Evolutionary conservation across 2,797 vertebrate genomes (phyloP).

Genomic region (Sparus aurata): DNA sequence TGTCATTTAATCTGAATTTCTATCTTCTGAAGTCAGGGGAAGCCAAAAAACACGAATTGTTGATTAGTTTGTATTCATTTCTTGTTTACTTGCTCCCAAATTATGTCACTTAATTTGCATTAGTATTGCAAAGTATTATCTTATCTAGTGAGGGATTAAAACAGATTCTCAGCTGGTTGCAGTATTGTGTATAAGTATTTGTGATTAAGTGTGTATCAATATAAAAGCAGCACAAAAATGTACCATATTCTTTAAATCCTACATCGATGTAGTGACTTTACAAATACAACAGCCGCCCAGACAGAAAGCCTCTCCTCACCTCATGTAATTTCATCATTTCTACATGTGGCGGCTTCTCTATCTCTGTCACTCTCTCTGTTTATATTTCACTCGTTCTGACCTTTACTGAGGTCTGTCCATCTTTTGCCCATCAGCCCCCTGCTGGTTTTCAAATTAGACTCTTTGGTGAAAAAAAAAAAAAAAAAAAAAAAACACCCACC

Average conservation of each 20-base stretch:
- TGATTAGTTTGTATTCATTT: neutral
- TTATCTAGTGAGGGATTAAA: neutral
- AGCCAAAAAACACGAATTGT: neutral
- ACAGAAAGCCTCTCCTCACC: neutral
- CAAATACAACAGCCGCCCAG: neutral
- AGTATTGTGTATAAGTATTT: no score
- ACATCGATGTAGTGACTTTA: neutral
- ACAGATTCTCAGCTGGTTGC: neutral
- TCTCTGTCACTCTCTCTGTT: conserved; percentile 9
- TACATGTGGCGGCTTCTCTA: neutral
- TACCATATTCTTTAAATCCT: neutral
- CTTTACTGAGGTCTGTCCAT: conserved; percentile 52
- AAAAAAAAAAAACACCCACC: conserved; percentile 28
- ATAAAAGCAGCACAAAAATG: neutral
- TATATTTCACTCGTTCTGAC: conserved; percentile 31
- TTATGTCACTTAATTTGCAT: neutral
- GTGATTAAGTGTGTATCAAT: neutral
- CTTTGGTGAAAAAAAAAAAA: conserved; percentile 22
- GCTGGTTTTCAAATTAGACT: conserved; percentile 73
- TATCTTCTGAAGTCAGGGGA: neutral
- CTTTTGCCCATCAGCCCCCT: conserved; percentile 69
- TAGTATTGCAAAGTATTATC: neutral
- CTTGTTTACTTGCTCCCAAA: neutral
- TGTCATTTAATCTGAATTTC: neutral
- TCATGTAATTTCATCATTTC: conserved; percentile 7